Percentiles rank a stretch among this genome's conserved stretches.
These are phyloP conservation scores for Sebastiscus tertius DNA, from an alignment of 2,797 vertebrate genomes.

Conservation along the genomic window DNA sequence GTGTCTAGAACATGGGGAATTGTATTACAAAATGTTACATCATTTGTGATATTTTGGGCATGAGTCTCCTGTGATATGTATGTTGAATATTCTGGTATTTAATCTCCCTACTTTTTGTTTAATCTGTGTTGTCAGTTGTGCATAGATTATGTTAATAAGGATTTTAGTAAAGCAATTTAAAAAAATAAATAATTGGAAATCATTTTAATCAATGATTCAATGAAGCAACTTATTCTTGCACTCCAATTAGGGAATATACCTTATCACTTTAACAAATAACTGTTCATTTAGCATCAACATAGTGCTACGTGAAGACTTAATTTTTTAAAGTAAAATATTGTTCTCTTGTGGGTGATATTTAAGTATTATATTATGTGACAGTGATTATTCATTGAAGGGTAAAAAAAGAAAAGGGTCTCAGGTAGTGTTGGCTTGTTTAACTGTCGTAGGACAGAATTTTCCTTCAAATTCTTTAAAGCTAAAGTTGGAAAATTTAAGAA, in stretches of 20 bases:
- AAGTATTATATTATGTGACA: background rate
- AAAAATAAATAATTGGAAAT: background rate
- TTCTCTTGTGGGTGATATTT: background rate
- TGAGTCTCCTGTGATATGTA: background rate
- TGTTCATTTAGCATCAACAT: background rate
- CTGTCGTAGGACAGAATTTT: too few relatives aligned
- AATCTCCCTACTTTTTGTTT: background rate
- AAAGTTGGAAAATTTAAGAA: too few relatives aligned
- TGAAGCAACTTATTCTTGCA: background rate
- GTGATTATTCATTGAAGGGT: too few relatives aligned
- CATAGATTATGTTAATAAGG: background rate
- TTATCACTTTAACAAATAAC: background rate
- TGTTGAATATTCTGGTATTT: background rate
- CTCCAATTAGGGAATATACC: background rate
- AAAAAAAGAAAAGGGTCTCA: too few relatives aligned
- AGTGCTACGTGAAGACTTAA: background rate
- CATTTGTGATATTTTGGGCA: background rate
- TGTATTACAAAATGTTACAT: too few relatives aligned
- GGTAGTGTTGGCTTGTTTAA: too few relatives aligned
- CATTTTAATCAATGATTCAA: background rate
- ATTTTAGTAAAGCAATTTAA: background rate
- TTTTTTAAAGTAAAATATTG: background rate
- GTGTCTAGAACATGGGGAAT: accelerated
- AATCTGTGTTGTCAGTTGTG: background rate
- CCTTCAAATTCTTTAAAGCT: too few relatives aligned